Conservation (phyloP, 2,888 invertebrate genomes). For the Synanthedon myopaeformis region DNA sequence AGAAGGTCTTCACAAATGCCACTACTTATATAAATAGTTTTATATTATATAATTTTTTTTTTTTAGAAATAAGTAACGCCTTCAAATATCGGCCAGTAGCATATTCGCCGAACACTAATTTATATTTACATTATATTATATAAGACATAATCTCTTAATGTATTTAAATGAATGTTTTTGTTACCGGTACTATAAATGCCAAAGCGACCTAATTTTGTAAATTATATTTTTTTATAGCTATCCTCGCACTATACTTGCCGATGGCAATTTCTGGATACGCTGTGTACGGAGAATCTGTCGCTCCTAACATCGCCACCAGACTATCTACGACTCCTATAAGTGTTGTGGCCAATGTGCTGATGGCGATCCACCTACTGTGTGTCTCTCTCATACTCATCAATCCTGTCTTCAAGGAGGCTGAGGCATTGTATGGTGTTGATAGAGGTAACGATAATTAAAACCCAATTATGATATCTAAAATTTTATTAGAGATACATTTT, state of each 20-base stretch:
- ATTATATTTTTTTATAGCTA: conserved; percentile 43
- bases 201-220: too few relatives aligned
- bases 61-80: too few relatives aligned
- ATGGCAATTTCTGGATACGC: conserved; percentile 73
- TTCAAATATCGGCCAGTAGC: too few relatives aligned
- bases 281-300: conserved; percentile 72
- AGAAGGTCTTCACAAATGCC: too few relatives aligned
- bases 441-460: conserved; percentile 42
- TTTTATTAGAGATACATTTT: background rate
- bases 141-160: background rate
- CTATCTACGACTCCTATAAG: conserved; percentile 66
- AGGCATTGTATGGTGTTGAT: conserved; percentile 73
- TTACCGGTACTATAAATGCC: too few relatives aligned
- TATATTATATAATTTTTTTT: too few relatives aligned
- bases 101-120: too few relatives aligned
- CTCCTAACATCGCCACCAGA: conserved; percentile 71
- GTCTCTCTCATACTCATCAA: conserved; percentile 79
- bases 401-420: conserved; percentile 78
- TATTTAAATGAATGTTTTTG: too few relatives aligned
- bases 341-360: conserved; percentile 70
- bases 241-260: conserved; percentile 69
- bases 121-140: too few relatives aligned
- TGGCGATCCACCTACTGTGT: conserved; percentile 74
- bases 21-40: too few relatives aligned
- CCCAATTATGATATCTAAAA: background rate